Evolutionary conservation across 2,113 vertebrate genomes (phyloP).

Genomic region (Pteruthius melanotis): DNA sequence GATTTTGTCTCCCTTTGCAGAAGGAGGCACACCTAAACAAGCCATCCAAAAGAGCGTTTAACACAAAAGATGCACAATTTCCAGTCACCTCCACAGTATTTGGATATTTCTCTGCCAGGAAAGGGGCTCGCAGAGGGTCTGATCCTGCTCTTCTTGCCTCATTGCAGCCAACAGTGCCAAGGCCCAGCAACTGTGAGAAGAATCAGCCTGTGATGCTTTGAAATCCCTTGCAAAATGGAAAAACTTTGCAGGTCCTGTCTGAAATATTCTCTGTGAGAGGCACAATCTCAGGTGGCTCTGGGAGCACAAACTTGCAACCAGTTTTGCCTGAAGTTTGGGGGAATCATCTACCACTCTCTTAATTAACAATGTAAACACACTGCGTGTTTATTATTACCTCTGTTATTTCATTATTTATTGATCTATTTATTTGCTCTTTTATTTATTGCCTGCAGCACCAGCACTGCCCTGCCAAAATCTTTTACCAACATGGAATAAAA

Average conservation of each 20-base stretch:
- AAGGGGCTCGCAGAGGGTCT: neutral
- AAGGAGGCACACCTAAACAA: neutral
- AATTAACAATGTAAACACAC: neutral
- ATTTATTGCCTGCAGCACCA: neutral
- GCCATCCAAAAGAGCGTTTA: neutral
- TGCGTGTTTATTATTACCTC: neutral
- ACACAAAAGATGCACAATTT: accelerated
- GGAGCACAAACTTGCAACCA: accelerated
- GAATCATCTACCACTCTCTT: neutral
- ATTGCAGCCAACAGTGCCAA: accelerated
- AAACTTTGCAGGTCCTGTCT: neutral
- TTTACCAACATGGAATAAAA: neutral
- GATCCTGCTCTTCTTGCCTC: neutral
- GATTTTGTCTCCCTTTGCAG: neutral
- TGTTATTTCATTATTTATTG: neutral
- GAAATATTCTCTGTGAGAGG: neutral
- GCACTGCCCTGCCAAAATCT: neutral
- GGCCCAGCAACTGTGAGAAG: neutral
- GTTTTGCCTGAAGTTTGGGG: neutral
- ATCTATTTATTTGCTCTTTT: neutral
- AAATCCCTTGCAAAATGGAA: neutral
- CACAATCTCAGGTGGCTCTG: neutral
- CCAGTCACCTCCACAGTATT: too few species aligned
- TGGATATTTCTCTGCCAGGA: neutral
- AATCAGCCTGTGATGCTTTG: neutral